These are phyloP conservation scores for Vidua macroura DNA, from an alignment of 2,113 vertebrate genomes.

Conservation along the genomic window DNA sequence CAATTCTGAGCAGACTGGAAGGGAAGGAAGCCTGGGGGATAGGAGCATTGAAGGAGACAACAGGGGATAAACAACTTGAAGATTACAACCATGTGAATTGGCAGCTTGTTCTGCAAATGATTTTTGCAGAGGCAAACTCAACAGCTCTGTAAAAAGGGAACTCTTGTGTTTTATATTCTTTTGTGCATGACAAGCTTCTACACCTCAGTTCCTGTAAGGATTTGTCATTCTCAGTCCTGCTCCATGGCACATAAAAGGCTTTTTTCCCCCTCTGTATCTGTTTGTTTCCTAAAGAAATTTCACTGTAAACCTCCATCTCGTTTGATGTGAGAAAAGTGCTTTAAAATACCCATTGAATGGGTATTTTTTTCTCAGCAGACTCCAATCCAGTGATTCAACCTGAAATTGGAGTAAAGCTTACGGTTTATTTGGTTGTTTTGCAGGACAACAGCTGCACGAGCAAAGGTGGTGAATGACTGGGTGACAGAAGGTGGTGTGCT, in stretches of 20 bases:
- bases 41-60: background rate
- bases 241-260: background rate
- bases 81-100: background rate
- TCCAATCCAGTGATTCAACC: background rate
- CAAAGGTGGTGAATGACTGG: conserved; percentile 96
- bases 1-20: background rate
- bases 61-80: background rate
- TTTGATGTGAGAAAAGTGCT: background rate
- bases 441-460: conserved; percentile 90
- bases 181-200: background rate
- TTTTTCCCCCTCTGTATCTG: background rate
- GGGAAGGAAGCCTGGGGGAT: background rate
- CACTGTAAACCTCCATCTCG: background rate
- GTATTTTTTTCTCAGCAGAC: background rate
- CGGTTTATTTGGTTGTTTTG: conserved; percentile 1
- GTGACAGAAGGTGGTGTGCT: conserved; percentile 90
- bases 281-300: background rate
- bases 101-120: background rate
- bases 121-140: background rate
- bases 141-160: background rate
- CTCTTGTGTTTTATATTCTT: background rate
- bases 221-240: background rate
- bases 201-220: background rate
- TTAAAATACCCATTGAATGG: background rate
- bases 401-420: background rate